Evolutionary conservation across 2,888 invertebrate genomes (phyloP).

Genomic region (Drosophila ustulata): DNA sequence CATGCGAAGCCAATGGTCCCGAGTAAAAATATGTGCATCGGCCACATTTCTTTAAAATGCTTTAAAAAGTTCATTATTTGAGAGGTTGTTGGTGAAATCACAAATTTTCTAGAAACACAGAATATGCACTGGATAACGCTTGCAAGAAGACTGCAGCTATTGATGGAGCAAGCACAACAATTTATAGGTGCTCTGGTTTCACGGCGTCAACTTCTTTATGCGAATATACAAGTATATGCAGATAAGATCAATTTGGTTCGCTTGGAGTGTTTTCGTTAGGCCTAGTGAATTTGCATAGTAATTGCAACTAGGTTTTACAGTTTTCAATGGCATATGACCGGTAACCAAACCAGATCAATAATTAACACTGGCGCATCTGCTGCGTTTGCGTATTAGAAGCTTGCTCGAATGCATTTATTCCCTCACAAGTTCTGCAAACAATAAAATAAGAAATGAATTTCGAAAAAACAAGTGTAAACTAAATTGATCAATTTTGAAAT

Average conservation of each 20-base stretch:
- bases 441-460: too few relatives aligned
- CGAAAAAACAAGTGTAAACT: too few relatives aligned
- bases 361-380: slow-evolving; percentile 28
- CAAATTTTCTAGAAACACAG: background rate
- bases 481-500: too few relatives aligned
- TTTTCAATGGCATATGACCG: slow-evolving; percentile 16
- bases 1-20: slow-evolving; percentile 6
- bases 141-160: slow-evolving; percentile 48
- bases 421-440: too few relatives aligned
- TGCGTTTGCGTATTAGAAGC: background rate
- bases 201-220: slow-evolving; percentile 7
- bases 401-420: too few relatives aligned
- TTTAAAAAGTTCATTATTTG: slow-evolving; percentile 24
- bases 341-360: slow-evolving; percentile 39
- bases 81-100: background rate
- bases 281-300: slow-evolving; percentile 54
- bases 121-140: slow-evolving; percentile 31
- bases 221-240: slow-evolving; percentile 4
- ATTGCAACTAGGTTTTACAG: slow-evolving; percentile 39
- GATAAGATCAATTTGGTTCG: slow-evolving; percentile 41
- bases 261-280: slow-evolving; percentile 16
- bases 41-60: slow-evolving; percentile 4
- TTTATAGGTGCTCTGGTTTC: slow-evolving; percentile 51
- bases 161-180: slow-evolving; percentile 19
- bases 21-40: slow-evolving; percentile 27